Conservation (phyloP, 2,888 invertebrate species). For the Alentia gelatinosa region DNA sequence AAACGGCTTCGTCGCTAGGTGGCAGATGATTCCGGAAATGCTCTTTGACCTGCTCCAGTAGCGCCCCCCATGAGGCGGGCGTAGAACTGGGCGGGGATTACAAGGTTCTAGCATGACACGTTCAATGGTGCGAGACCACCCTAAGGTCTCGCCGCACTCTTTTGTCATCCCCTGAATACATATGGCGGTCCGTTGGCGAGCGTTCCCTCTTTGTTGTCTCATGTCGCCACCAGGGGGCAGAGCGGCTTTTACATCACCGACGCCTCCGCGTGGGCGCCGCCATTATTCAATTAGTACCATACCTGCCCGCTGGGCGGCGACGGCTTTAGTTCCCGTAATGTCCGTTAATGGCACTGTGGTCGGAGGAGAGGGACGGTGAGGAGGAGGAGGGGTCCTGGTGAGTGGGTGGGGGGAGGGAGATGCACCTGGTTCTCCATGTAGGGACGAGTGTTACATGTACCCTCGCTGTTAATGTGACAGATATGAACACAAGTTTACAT, state of each 20-base stretch:
- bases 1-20: too few species aligned
- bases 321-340: slow-evolving; percentile 2
- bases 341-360: slow-evolving; percentile 15
- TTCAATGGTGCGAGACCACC: slow-evolving; percentile 21
- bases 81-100: not conserved
- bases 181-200: slow-evolving; percentile 24
- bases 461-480: not conserved
- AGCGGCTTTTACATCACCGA: not conserved
- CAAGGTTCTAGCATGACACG: slow-evolving; percentile 31
- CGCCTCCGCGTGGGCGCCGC: slow-evolving; percentile 11
- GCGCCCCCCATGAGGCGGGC: not conserved
- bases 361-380: not conserved
- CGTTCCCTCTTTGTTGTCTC: slow-evolving; percentile 26
- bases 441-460: not conserved
- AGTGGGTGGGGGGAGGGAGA: not conserved
- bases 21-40: slow-evolving; percentile 34
- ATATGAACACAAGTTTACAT: slow-evolving; percentile 23
- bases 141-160: not conserved
- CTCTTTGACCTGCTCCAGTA: not conserved
- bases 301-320: slow-evolving; percentile 38
- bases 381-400: not conserved
- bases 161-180: not conserved
- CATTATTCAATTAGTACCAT: slow-evolving; percentile 45
- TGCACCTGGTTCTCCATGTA: not conserved
- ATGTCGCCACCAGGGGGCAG: not conserved